Conservation (phyloP, 37 sponge, comb jelly and placozoan genomes). For the Hexactinellida sp. region DNA sequence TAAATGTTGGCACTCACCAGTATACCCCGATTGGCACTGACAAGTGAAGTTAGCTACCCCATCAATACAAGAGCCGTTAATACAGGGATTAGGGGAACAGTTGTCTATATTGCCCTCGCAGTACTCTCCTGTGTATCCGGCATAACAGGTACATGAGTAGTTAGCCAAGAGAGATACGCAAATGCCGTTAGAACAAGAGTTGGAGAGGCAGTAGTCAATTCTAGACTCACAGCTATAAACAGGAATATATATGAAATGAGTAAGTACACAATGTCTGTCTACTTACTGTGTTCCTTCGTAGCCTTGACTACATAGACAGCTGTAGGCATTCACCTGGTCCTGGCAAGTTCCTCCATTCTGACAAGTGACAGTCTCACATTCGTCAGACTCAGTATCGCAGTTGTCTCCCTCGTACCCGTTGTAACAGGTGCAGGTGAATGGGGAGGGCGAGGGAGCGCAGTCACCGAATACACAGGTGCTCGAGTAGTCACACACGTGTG, state of each 20-base stretch:
- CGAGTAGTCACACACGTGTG: neutral
- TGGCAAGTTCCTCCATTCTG: slow-evolving; percentile 21
- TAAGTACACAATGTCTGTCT: neutral
- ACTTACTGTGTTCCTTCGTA: slow-evolving; percentile 14
- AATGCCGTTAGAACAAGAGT: neutral
- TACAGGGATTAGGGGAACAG: neutral
- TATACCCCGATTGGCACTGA: neutral
- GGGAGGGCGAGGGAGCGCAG: neutral
- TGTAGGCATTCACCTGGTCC: neutral
- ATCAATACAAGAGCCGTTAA: slow-evolving; percentile 9
- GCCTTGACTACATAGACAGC: neutral
- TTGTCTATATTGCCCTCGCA: slow-evolving; percentile 11
- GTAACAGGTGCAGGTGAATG: neutral
- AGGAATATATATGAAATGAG: neutral
- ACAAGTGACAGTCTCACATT: neutral
- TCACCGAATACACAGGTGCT: neutral
- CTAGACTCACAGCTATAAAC: neutral
- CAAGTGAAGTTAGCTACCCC: neutral
- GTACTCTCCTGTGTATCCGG: neutral
- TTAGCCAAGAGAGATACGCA: neutral
- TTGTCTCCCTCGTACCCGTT: slow-evolving; percentile 12
- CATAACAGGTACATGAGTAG: neutral
- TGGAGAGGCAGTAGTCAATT: neutral
- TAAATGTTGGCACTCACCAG: neutral
- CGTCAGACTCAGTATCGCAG: neutral